phyloP scores from a whole-genome alignment of 30 jellyfish, hydroid and myxozoan species.

The Hydractinia symbiolongicarpus region DNA sequence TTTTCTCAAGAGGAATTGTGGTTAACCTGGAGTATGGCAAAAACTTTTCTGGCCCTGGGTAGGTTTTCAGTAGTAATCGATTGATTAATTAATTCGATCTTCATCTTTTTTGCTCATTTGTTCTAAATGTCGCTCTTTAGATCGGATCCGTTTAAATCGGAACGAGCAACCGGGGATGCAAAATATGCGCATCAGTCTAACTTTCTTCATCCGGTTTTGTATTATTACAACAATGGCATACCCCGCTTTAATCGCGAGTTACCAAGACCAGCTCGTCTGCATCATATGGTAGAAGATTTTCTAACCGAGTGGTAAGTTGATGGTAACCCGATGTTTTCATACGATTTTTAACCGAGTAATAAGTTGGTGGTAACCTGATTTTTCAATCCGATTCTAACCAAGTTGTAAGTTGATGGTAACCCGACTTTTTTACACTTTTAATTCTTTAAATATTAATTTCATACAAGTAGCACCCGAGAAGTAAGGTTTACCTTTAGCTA shows the following conservation, averaged over 20 bases:
- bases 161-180: conserved; percentile 81
- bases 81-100: not conserved
- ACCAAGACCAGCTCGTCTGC: conserved; percentile 68
- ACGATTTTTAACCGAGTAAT: not conserved
- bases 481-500: not conserved
- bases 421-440: too few species aligned
- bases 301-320: conserved; percentile 67
- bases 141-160: conserved; percentile 82
- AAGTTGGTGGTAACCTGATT: not conserved
- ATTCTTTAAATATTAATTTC: too few species aligned
- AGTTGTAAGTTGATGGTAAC: too few species aligned
- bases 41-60: conserved; percentile 67
- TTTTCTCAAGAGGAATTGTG: conserved; percentile 60
- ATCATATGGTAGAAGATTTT: conserved; percentile 88
- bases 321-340: not conserved
- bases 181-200: conserved; percentile 73
- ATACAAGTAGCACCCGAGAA: too few species aligned
- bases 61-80: not conserved
- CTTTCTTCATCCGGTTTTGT: conserved; percentile 85
- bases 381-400: too few species aligned
- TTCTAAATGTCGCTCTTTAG: conserved; percentile 17
- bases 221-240: conserved; percentile 34
- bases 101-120: not conserved
- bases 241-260: conserved; percentile 26
- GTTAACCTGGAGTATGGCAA: conserved; percentile 75